Evolutionary conservation across 2,888 invertebrate genomes (phyloP).

Genomic region (Zele albiditarsus): DNA sequence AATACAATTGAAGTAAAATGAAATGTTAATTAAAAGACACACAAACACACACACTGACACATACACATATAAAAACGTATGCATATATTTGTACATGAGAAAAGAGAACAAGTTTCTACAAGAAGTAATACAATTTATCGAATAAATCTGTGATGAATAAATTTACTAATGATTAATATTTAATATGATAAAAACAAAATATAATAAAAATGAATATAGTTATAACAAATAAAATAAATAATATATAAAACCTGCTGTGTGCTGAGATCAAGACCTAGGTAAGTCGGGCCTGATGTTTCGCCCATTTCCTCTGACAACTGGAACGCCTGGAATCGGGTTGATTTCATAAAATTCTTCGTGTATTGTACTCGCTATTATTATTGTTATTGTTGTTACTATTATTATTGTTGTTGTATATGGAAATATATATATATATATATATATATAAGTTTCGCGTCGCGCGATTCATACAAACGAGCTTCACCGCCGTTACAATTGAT

Average conservation of each 20-base stretch:
- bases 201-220: neutral
- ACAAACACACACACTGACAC: neutral
- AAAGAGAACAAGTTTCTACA: neutral
- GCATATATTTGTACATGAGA: neutral
- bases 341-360: neutral
- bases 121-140: neutral
- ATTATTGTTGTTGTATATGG: neutral
- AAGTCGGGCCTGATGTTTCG: constrained; percentile 74
- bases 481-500: constrained; percentile 10
- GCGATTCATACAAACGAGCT: constrained; percentile 25
- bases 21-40: no score
- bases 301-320: constrained; percentile 55
- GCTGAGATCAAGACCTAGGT: constrained; percentile 89
- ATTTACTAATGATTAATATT: neutral
- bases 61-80: neutral
- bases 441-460: constrained; percentile 19
- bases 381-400: neutral
- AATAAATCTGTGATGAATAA: neutral
- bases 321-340: constrained; percentile 46
- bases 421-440: no score
- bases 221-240: constrained; percentile 13
- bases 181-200: neutral
- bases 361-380: constrained; percentile 5
- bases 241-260: constrained; percentile 83
- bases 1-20: no score